phyloP scores from a whole-genome alignment of 2,113 vertebrate species.

The Thamnophis sirtalis region DNA sequence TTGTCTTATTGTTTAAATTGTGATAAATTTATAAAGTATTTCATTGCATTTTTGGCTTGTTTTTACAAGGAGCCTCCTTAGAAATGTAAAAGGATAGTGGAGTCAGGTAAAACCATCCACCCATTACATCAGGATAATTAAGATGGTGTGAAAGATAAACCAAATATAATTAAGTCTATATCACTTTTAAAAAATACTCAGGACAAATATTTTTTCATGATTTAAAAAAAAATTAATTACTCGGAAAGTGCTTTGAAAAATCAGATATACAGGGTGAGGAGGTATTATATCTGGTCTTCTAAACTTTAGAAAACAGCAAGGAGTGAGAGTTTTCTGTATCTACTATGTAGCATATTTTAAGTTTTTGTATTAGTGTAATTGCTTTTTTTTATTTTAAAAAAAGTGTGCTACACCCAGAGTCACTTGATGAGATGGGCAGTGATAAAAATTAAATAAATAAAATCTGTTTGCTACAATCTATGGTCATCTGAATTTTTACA shows the following conservation, averaged over 20 bases:
- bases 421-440: neutral
- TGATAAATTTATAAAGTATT: neutral
- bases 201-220: conserved; percentile 39
- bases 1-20: neutral
- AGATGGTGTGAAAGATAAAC: conserved; percentile 57
- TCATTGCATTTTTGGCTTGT: neutral
- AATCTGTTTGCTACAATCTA: neutral
- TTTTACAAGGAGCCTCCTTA: neutral
- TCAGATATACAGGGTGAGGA: neutral
- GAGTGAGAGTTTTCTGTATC: neutral
- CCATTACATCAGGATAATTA: conserved; percentile 61
- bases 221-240: neutral
- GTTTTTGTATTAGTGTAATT: neutral
- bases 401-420: neutral
- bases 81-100: conserved; percentile 50
- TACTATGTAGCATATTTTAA: neutral
- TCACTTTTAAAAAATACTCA: conserved; percentile 40
- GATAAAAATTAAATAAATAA: neutral
- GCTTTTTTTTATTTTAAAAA: neutral
- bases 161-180: conserved; percentile 60
- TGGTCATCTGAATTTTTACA: neutral
- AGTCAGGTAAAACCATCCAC: conserved; percentile 48
- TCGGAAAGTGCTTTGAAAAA: neutral
- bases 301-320: neutral
- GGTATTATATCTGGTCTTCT: neutral